Base-by-base conservation (phyloP, 2,113 vertebrate genomes). In the Forbesichthys papilliferus region DNA sequence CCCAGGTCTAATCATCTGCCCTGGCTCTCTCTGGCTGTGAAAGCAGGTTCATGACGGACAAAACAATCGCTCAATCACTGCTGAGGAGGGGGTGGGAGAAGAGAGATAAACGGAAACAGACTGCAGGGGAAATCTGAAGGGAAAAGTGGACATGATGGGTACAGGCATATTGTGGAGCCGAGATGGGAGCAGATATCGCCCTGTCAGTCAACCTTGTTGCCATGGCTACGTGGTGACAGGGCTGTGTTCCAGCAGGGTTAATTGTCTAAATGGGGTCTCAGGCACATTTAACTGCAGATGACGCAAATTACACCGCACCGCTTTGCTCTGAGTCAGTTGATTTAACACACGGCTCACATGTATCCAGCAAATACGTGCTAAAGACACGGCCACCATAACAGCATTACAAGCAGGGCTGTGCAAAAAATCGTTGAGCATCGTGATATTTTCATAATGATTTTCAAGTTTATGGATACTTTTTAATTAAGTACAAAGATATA, bases 41-140 rank as follows among this genome's bases (percentile, higher is more conserved):
- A 65, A 36, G 66, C 54, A 54, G 48, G 66, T 8, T 74, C 55
- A 66, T 18, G 42, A 61, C 55, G 9, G 69, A 71, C 61, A 54
- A 75, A 61, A 13, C 14, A 71, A 81, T 82, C 77, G 82, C 61
- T 84, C 79, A 82, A 66, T 67, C 61, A 20, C 69, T 75, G 73
- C 61, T 52, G 57, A 62, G 3, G n/a, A 16, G 46, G 12, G 34
- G 46, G 3, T 4, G 6, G 3, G n/a, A 16, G 46, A 9, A 16
- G 46, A 3, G 9, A 3, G 33, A 20, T 11, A 3, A 14, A 10
- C 16, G 14, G 48, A 11, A 4, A 11, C 14, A 48, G 12, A 5
- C 1, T 7, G n/a, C 34, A 47, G 51, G 27, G 7, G 3, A 48
- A 14, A 53, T n/a, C 11, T 49, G 54, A 9, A 49, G 48, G 49